Evolutionary conservation across 1,140 invertebrate genomes (phyloP).

Genomic region (Parapsyche elsis): DNA sequence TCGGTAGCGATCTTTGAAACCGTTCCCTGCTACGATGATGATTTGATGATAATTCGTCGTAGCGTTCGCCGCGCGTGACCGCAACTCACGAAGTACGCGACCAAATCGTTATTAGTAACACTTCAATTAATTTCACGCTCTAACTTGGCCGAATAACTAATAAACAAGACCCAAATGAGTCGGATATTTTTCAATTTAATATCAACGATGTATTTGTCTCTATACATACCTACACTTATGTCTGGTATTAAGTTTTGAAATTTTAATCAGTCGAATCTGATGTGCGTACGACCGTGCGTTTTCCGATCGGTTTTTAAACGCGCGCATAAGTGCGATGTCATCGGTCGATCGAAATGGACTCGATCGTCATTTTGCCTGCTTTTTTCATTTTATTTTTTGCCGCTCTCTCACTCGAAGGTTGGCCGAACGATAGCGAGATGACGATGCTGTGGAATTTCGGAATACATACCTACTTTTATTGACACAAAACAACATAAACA

Average conservation of each 20-base stretch:
- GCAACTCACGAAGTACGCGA: background rate
- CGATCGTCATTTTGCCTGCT: constrained; percentile 22
- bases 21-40: too few species aligned
- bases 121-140: constrained; percentile 40
- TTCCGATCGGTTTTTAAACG: background rate
- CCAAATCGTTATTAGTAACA: constrained; percentile 36
- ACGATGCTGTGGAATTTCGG: constrained; percentile 7
- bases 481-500: too few species aligned
- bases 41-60: too few species aligned
- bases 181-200: constrained; percentile 26
- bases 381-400: constrained; percentile 13
- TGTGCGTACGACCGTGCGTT: background rate
- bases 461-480: background rate
- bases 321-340: constrained; percentile 38
- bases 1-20: background rate
- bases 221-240: too few species aligned
- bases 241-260: constrained; percentile 26
- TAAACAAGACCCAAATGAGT: constrained; percentile 26
- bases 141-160: constrained; percentile 29
- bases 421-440: constrained; percentile 20
- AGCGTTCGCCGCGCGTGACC: background rate
- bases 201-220: background rate
- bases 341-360: constrained; percentile 43
- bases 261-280: constrained; percentile 23
- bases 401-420: constrained; percentile 8